Evolutionary conservation across 2,113 vertebrate species (phyloP).

Genomic region (Desmodus rotundus): DNA sequence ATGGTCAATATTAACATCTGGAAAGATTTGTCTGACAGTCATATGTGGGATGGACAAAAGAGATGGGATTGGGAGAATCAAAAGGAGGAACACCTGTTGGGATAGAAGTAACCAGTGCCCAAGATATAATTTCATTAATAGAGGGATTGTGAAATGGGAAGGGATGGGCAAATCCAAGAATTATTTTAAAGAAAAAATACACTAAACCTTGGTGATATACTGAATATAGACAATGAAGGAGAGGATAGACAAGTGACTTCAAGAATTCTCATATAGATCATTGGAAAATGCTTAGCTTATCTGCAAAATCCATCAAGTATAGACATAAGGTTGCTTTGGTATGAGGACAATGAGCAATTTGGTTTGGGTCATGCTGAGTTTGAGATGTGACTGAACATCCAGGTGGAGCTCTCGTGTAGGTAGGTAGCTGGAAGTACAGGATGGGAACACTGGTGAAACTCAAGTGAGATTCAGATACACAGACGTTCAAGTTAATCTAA

Average conservation of each 20-base stretch:
- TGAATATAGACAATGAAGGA: background rate
- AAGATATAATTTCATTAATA: background rate
- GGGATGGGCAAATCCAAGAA: background rate
- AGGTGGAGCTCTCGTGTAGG: background rate
- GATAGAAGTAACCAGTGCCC: background rate
- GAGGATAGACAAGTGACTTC: background rate
- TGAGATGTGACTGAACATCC: background rate
- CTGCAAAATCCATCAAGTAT: background rate
- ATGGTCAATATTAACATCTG: background rate
- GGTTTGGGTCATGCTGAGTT: background rate
- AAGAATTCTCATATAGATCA: background rate
- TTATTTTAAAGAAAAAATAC: background rate
- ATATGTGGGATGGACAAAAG: background rate
- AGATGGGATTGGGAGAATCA: background rate
- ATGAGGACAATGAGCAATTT: background rate
- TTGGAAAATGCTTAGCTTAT: background rate
- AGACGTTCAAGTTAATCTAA: background rate
- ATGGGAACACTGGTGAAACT: background rate
- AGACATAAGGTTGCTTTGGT: background rate
- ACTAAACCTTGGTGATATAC: background rate
- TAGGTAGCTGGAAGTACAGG: background rate
- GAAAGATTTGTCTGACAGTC: background rate
- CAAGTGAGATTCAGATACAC: background rate
- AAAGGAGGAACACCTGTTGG: background rate
- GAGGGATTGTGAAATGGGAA: background rate